These are phyloP conservation scores for Xiphophorus hellerii DNA, from an alignment of 2,113 vertebrate genomes.

Conservation along the genomic window DNA sequence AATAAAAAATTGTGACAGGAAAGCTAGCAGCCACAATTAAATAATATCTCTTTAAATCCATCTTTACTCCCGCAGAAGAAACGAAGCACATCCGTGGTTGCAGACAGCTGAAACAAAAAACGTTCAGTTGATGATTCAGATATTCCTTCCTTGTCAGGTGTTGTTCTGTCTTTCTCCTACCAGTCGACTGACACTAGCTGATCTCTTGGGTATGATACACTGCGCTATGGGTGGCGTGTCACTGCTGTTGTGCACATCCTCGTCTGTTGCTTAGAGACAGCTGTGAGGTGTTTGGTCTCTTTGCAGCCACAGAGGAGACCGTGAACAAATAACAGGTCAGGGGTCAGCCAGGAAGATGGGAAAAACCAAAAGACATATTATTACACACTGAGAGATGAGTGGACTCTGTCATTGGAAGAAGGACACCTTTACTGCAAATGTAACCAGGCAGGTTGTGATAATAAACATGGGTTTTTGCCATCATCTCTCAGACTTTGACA, in stretches of 20 bases:
- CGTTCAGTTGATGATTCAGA: conserved; percentile 21
- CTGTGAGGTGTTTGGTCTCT: conserved; percentile 33
- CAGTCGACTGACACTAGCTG: conserved; percentile 15
- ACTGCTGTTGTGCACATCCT: conserved; percentile 1
- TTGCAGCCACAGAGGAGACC: conserved; percentile 27
- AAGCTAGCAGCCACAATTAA: conserved; percentile 43
- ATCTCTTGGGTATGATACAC: conserved; percentile 5
- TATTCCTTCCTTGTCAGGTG: conserved; percentile 5
- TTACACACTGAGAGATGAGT: conserved; percentile 47
- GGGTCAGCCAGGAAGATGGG: conserved; percentile 46
- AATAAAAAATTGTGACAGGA: conserved; percentile 31
- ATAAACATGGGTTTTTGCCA: conserved; percentile 55
- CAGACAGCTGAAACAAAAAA: not conserved
- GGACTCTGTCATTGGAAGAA: conserved; percentile 24
- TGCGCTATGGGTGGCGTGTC: not conserved
- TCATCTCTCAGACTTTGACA: conserved; percentile 8
- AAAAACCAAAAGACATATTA: conserved; percentile 45
- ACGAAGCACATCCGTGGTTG: not conserved
- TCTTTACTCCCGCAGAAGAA: conserved; percentile 32
- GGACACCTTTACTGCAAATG: conserved; percentile 27
- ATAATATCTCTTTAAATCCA: conserved; percentile 49
- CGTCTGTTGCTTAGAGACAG: conserved; percentile 60
- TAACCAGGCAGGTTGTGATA: conserved; percentile 48
- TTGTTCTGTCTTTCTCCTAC: conserved; percentile 1
- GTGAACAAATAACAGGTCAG: conserved; percentile 58